Conservation (phyloP, 2,888 invertebrate species). For the Gari tellinella region DNA sequence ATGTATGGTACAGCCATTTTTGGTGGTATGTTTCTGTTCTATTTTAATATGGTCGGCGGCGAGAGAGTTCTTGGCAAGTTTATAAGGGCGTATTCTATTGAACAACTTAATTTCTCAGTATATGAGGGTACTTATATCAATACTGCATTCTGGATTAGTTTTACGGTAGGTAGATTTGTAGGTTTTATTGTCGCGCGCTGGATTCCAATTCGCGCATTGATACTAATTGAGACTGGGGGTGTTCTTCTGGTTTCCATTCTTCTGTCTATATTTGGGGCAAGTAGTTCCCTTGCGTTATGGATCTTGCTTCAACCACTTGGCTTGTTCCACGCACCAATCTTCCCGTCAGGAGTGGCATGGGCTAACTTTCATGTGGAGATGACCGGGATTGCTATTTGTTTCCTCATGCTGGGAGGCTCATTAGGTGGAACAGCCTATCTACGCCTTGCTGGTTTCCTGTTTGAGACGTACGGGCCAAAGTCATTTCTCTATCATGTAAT, state of each 20-base stretch:
- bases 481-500: slow-evolving; percentile 64
- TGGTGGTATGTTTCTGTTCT: slow-evolving; percentile 62
- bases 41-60: slow-evolving; percentile 66
- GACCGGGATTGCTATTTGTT: slow-evolving; percentile 68
- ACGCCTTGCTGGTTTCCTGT: slow-evolving; percentile 67
- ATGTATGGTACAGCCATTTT: slow-evolving; percentile 64
- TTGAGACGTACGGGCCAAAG: slow-evolving; percentile 61
- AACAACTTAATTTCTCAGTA: slow-evolving; percentile 62
- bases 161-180: slow-evolving; percentile 62
- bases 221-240: slow-evolving; percentile 60
- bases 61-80: slow-evolving; percentile 72
- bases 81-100: slow-evolving; percentile 69
- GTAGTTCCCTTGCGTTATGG: slow-evolving; percentile 62
- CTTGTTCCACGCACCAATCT: slow-evolving; percentile 65
- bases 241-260: slow-evolving; percentile 53
- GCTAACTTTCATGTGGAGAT: slow-evolving; percentile 68
- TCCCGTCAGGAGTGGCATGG: slow-evolving; percentile 73
- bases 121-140: slow-evolving; percentile 66
- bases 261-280: slow-evolving; percentile 58
- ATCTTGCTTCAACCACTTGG: slow-evolving; percentile 62
- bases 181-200: slow-evolving; percentile 65
- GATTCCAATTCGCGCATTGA: slow-evolving; percentile 61
- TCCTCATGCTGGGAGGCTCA: slow-evolving; percentile 64
- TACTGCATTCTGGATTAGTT: slow-evolving; percentile 72
- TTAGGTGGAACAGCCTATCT: slow-evolving; percentile 67